phyloP scores from a whole-genome alignment of 2,797 vertebrate species.

The Onychomys arenicola region DNA sequence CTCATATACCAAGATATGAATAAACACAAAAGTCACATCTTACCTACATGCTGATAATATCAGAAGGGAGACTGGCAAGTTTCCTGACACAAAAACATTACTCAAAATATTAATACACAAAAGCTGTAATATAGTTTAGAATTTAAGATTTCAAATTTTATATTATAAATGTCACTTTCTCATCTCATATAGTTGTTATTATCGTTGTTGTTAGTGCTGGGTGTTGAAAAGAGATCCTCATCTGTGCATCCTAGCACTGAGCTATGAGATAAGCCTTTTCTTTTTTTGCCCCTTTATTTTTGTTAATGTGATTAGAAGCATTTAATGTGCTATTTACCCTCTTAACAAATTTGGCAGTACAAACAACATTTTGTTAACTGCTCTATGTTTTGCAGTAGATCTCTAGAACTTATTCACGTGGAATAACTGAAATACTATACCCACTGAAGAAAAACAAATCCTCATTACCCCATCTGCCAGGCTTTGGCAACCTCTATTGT shows the following conservation, averaged over 20 bases:
- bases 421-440: neutral
- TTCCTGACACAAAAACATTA: neutral
- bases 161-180: neutral
- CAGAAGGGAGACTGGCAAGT: neutral
- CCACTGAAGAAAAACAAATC: neutral
- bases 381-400: neutral
- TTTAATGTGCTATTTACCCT: neutral
- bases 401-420: neutral
- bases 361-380: neutral
- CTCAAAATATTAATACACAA: neutral
- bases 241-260: neutral
- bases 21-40: neutral
- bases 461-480: neutral
- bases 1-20: neutral
- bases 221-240: neutral
- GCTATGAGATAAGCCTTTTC: neutral
- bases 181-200: neutral
- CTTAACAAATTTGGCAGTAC: neutral
- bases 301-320: neutral
- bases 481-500: neutral
- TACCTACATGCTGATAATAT: neutral
- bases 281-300: neutral
- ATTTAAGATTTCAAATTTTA: neutral
- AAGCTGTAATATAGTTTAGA: neutral
- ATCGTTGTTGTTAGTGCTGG: neutral